Evolutionary conservation across 2,113 vertebrate species (phyloP).

Genomic region (Phocoena phocoena): DNA sequence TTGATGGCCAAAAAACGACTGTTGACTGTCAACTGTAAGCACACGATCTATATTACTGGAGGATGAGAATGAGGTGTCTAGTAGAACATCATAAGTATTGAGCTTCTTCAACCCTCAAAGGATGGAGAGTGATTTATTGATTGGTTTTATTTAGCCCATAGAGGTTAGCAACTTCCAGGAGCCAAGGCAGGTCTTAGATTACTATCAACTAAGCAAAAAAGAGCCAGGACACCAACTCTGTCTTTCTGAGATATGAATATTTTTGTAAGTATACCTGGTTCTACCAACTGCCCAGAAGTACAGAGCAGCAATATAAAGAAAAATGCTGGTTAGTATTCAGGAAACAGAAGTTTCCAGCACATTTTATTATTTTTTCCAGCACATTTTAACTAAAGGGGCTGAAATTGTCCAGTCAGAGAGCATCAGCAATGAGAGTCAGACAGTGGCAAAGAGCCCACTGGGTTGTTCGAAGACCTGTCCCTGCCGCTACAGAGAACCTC

Average conservation of each 20-base stretch:
- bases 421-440: background rate
- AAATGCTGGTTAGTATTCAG: constrained; percentile 42
- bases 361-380: background rate
- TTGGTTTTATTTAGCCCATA: background rate
- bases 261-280: constrained; percentile 5
- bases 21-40: background rate
- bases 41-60: background rate
- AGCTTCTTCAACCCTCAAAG: background rate
- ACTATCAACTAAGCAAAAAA: background rate
- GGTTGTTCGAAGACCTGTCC: background rate
- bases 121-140: background rate
- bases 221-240: background rate
- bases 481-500: background rate
- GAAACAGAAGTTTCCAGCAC: constrained; percentile 13
- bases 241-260: background rate
- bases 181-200: background rate
- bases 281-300: background rate
- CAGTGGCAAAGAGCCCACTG: background rate
- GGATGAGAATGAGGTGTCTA: background rate
- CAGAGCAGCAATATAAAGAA: constrained; percentile 29
- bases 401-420: background rate
- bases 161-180: background rate
- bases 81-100: background rate
- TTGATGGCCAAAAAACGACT: background rate
- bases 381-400: constrained; percentile 39